Conservation (phyloP, 2,888 invertebrate genomes). For the Physocephala rufipes region DNA sequence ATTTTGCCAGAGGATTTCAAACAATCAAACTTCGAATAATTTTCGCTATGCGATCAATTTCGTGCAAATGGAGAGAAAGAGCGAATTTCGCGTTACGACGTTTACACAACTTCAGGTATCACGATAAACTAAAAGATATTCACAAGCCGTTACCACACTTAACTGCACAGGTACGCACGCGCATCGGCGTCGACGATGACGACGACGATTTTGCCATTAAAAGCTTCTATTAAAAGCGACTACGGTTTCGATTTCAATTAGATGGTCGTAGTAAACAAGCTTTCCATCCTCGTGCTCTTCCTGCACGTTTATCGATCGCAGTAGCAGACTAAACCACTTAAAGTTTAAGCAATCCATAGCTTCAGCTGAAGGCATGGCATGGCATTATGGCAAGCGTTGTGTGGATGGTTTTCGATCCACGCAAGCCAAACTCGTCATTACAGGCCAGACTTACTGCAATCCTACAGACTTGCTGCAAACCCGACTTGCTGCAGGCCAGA, state of each 20-base stretch:
- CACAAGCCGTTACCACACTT: constrained; percentile 11
- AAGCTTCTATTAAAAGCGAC: constrained; percentile 11
- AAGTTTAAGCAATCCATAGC: constrained; percentile 9
- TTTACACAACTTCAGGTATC: constrained; percentile 26
- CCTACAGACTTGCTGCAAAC: no score
- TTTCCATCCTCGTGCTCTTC: constrained; percentile 28
- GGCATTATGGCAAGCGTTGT: no score
- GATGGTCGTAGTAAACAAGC: not conserved
- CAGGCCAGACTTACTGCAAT: no score
- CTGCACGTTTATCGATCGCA: constrained; percentile 20
- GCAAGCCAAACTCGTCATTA: not conserved
- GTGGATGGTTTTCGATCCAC: constrained; percentile 10
- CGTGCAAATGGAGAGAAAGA: not conserved
- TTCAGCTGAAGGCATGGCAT: constrained; percentile 15
- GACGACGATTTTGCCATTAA: constrained; percentile 21
- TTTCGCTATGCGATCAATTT: not conserved
- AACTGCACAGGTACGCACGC: constrained; percentile 22
- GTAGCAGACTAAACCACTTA: no score
- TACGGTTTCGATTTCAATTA: no score
- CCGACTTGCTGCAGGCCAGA: no score
- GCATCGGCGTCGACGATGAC: no score
- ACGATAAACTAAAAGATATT: constrained; percentile 30
- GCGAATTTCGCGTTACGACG: not conserved
- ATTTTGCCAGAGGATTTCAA: constrained; percentile 29
- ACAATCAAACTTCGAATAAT: not conserved